Conservation (phyloP, 2,888 invertebrate genomes). For the Heliconius ethilla region DNA sequence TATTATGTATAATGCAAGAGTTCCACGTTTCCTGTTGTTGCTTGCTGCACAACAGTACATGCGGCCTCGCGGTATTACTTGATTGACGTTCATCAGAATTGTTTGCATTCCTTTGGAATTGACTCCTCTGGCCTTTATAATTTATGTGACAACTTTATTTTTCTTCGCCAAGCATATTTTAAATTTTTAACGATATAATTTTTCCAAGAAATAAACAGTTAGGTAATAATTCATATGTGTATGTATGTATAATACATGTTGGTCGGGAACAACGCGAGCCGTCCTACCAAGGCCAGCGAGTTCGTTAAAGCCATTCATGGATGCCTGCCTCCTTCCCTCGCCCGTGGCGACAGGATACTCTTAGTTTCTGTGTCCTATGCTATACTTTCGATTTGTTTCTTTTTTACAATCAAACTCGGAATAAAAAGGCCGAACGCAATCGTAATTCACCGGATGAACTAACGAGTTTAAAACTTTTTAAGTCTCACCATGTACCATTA, state of each 20-base stretch:
- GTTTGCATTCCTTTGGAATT: constrained; percentile 4
- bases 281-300: constrained; percentile 76
- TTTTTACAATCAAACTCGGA: constrained; percentile 61
- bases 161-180: background rate
- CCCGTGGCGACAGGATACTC: constrained; percentile 72
- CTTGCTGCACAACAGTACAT: constrained; percentile 34
- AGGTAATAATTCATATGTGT: background rate
- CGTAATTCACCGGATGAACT: constrained; percentile 80
- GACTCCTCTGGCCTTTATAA: background rate
- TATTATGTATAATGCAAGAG: constrained; percentile 54
- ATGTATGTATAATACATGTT: constrained; percentile 39
- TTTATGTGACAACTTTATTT: background rate
- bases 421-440: constrained; percentile 73
- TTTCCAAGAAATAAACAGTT: background rate
- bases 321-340: constrained; percentile 66
- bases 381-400: constrained; percentile 72
- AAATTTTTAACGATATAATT: constrained; percentile 1
- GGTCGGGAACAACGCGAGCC: constrained; percentile 50
- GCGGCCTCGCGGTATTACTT: constrained; percentile 29
- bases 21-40: constrained; percentile 68
- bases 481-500: constrained; percentile 62
- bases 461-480: constrained; percentile 77
- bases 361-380: constrained; percentile 69
- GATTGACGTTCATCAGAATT: constrained; percentile 38
- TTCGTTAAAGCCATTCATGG: constrained; percentile 81